Base-by-base conservation (phyloP, 2,797 vertebrate species). In the Eulemur coronatus region DNA sequence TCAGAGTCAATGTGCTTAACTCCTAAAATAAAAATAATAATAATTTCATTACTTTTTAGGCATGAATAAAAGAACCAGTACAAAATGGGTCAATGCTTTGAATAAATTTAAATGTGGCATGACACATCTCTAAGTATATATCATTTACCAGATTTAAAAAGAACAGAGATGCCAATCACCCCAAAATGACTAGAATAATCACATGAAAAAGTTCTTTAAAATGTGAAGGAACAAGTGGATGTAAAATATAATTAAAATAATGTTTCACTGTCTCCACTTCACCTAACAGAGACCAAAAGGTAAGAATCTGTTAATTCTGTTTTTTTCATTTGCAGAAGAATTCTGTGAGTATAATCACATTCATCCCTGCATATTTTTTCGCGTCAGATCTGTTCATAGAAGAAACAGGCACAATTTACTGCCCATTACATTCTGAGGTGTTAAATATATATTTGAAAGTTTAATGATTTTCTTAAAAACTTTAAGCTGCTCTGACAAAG, bases 91-190 rank as follows among this genome's bases (percentile, higher is more conserved):
- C 41, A 67, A 84, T 67, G 15, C 28, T 87, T 41, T 93, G 46
- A 92, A 81, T 43, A 95, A 75, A 95, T 93, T 91, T 81, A 55
- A 17, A 61, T 9, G 20, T 22, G 41, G 22, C 76, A 5, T 73
- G 72, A 61, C 41, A 92, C 3, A 17, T 81, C 57, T 90, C 70
- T 84, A 65, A 94, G 38, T 73, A 41, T 24, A 73, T 55, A 65
- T 84, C 63, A 70, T 81, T 97, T 94, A 69, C 7, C 76, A 69
- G 38, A 92, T 65, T 87, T 87, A 38, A 59, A 95, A 97, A 89
- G 52, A 96, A 88, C 3, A 84, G 63, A 75, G 78, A 87, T 76
- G 70, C 38, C 89, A 94, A 20, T 96, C 88, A 94, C 22, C 6
- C 57, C 41, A 73, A 70, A 87, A 0, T 79, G 63, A 84, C 38